phyloP scores from a whole-genome alignment of 2,113 vertebrate genomes.

The Maccullochella peelii region DNA sequence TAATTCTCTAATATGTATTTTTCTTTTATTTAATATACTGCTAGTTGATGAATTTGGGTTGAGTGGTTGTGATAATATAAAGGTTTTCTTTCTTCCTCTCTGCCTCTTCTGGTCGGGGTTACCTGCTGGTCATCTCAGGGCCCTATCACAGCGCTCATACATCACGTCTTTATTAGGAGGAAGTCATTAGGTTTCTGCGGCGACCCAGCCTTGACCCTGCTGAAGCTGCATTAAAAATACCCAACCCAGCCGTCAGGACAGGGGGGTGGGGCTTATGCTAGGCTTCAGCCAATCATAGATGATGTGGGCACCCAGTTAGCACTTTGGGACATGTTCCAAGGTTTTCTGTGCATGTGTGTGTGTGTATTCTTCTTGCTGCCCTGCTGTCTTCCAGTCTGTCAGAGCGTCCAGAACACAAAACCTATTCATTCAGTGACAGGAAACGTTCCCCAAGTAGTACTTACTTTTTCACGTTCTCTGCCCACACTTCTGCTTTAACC shows the following conservation, averaged over 20 bases:
- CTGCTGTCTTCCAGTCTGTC: neutral
- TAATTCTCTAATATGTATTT: neutral
- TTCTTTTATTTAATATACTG: neutral
- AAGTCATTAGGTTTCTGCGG: constrained; percentile 83
- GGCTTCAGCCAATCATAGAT: constrained; percentile 60
- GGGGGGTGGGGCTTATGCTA: constrained; percentile 36
- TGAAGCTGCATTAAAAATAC: constrained; percentile 76
- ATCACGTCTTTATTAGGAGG: constrained; percentile 86
- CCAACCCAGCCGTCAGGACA: constrained; percentile 72
- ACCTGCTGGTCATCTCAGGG: constrained; percentile 74
- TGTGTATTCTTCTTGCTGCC: constrained; percentile 9
- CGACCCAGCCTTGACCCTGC: constrained; percentile 84
- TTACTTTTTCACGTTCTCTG: constrained; percentile 30
- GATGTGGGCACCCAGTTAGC: constrained; percentile 8
- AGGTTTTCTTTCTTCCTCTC: neutral
- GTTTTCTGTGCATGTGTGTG: constrained; percentile 7
- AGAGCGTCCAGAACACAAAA: neutral
- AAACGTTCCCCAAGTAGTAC: neutral
- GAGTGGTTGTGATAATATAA: neutral
- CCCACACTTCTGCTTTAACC: neutral
- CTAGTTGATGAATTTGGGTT: neutral
- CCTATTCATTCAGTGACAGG: neutral
- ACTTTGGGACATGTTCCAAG: constrained; percentile 26
- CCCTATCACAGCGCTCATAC: constrained; percentile 74
- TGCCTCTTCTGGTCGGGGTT: constrained; percentile 53